Conservation (phyloP, 2,113 vertebrate species). For the Sphaerodactylus townsendi region DNA sequence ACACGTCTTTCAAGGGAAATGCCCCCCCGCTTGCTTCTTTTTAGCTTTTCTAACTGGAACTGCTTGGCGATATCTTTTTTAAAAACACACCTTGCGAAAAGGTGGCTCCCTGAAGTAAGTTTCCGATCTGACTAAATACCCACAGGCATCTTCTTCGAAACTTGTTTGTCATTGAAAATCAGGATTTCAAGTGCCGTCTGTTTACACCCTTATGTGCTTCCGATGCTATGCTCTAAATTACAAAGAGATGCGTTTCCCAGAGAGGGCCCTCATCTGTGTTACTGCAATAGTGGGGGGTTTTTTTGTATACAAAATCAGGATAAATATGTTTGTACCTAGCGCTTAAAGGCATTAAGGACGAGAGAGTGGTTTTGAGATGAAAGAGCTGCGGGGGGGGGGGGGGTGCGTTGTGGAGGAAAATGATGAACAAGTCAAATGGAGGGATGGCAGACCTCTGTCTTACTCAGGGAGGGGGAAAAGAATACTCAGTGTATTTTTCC, state of each 20-base stretch:
- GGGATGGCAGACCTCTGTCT: no score
- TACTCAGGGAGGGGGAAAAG: no score
- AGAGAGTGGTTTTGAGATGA: neutral
- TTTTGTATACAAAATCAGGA: conserved; percentile 15
- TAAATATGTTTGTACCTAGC: conserved; percentile 11
- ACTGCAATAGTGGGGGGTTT: neutral
- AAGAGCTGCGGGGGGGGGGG: no score
- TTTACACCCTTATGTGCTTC: neutral
- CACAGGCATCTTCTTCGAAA: neutral
- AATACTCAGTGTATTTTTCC: no score
- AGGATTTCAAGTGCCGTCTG: neutral
- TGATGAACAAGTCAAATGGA: no score
- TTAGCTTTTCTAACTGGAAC: conserved; percentile 39
- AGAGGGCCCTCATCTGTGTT: neutral
- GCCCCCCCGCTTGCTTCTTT: neutral
- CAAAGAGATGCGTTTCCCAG: conserved; percentile 21
- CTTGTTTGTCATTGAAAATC: conserved; percentile 32
- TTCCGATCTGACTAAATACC: conserved; percentile 21
- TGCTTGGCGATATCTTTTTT: neutral
- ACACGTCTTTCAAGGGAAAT: conserved; percentile 25
- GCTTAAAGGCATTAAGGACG: conserved; percentile 2
- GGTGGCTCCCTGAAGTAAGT: neutral
- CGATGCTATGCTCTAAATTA: neutral
- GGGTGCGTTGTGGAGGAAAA: neutral
- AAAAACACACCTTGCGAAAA: neutral